Conservation (phyloP, 2,888 invertebrate genomes). For the Diplazon laetatorius region DNA sequence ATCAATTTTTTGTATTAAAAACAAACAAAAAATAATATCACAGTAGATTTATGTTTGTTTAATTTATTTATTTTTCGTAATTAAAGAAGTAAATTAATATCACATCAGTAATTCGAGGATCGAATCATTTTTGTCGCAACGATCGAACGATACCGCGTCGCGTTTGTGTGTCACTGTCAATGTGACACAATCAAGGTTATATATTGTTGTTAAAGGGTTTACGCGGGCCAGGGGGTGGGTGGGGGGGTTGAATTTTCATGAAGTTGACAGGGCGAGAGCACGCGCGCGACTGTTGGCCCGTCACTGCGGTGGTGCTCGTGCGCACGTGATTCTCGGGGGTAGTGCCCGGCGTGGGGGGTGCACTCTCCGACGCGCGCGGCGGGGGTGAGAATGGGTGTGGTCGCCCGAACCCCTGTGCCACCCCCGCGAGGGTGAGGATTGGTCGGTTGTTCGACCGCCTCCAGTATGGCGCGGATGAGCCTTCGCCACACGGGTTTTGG, state of each 20-base stretch:
- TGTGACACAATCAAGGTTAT: neutral
- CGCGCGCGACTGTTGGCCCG: constrained; percentile 77
- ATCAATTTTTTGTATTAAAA: too few species aligned
- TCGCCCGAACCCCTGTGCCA: constrained; percentile 72
- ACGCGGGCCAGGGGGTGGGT: neutral
- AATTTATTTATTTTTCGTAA: neutral
- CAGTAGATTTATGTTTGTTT: neutral
- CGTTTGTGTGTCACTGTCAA: neutral
- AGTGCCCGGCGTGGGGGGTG: constrained; percentile 55
- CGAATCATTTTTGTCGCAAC: too few species aligned
- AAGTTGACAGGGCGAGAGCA: constrained; percentile 69
- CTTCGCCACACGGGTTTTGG: constrained; percentile 26
- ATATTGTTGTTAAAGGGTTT: neutral
- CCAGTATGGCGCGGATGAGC: constrained; percentile 79
- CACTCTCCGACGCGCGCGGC: too few species aligned
- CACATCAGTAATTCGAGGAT: too few species aligned
- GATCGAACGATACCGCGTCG: too few species aligned
- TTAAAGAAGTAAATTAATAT: too few species aligned
- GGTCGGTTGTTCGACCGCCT: constrained; percentile 77
- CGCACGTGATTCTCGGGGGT: constrained; percentile 77
- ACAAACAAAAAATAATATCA: too few species aligned
- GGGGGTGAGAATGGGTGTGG: constrained; percentile 70
- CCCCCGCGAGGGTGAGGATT: constrained; percentile 74
- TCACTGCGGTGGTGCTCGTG: constrained; percentile 73
- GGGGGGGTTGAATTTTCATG: constrained; percentile 24